Base-by-base conservation (phyloP, 1,140 invertebrate genomes). In the Stegodyphus dumicola region DNA sequence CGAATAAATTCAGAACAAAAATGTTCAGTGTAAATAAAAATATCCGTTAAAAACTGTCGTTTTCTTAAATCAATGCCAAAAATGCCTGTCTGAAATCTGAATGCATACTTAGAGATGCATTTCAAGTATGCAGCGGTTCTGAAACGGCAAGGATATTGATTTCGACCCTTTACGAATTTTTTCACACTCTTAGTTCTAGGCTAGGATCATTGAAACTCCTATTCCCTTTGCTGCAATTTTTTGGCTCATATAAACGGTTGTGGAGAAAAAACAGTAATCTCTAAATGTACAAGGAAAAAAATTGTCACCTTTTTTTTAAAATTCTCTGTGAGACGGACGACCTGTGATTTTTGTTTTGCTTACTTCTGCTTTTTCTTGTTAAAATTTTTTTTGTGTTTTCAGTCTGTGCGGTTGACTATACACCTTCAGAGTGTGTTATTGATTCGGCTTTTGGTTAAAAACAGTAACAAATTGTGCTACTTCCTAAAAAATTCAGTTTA, bases 351-450 rank as follows among this genome's bases (percentile, higher is more conserved):
- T 51, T 56, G 7, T 70, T 79, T 79, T 79, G 52, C 56, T 79
- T 77, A 7, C 15, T 77, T 51, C 49, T 66, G 53, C 4, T 51
- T 11, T 33, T 52, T 10, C 15, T 11, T n/a, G 33, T 77, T 79
- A 33, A 6, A 15, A 7, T 52, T 77, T 66, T 65, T 66, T 66
- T 51, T 66, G 0, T 60, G 13, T 77, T 64, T 65, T 49, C 13
- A 10, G 51, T 51, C 65, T 51, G 49, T 79, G 77, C 15, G 77
- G 77, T 79, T 70, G 77, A 79, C 77, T 79, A 70, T 51, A 70
- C 17, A 48, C 53, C 18, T 70, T 79, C 67, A 6, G 6, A 11
- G 67, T 33, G 77, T 11, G 51, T 70, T 33, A 79, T 70, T 79
- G 77, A 79, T 79, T 56, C 49, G 65, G 18, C 51, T 70, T 70